Evolutionary conservation across 2,797 vertebrate species (phyloP).

Genomic region (Manis pentadactyla): DNA sequence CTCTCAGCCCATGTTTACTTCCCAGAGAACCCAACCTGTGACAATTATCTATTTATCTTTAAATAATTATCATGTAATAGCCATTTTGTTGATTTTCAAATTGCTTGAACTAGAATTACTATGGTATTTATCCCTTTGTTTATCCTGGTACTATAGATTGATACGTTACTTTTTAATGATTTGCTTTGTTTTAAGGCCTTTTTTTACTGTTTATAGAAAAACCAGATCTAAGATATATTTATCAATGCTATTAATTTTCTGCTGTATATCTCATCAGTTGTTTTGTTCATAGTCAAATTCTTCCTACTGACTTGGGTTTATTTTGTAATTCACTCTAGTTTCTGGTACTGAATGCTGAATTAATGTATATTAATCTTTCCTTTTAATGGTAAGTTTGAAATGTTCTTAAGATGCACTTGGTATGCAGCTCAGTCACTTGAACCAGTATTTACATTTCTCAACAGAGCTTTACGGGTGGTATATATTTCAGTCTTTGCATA

Average conservation of each 20-base stretch:
- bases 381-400: background rate
- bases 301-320: background rate
- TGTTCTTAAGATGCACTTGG: background rate
- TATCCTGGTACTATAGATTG: background rate
- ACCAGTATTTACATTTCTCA: background rate
- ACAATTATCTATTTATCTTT: background rate
- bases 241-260: background rate
- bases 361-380: background rate
- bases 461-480: background rate
- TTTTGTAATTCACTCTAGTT: background rate
- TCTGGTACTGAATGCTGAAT: background rate
- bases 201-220: background rate
- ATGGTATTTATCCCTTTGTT: background rate
- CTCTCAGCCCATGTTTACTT: background rate
- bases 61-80: background rate
- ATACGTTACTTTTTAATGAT: background rate
- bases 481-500: background rate
- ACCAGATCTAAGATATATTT: background rate
- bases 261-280: background rate
- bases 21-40: background rate
- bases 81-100: slow-evolving; percentile 34
- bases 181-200: background rate
- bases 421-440: background rate
- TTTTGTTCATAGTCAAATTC: background rate
- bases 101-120: background rate